Base-by-base conservation (phyloP, 2,888 invertebrate genomes). In the Dryococelus australis region DNA sequence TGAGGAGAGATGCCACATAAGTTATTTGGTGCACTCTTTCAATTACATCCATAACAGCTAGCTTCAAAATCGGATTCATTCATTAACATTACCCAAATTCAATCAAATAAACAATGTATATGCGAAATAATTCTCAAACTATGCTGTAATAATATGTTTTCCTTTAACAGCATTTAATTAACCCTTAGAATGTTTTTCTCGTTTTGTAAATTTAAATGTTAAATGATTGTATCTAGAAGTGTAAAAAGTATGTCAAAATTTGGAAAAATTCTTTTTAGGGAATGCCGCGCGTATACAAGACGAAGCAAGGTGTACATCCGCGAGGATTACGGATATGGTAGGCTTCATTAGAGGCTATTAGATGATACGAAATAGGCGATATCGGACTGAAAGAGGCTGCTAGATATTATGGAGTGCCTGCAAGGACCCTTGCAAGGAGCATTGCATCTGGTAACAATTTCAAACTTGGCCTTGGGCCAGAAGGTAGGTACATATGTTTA, bases 241-340 rank as follows among this genome's bases (percentile, higher is more conserved):
- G 10, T 47, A 47, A 79, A 26, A 65, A n/a, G 2, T 65, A 65
- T 35, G n/a, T n/a, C 78, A 65, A 65, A 1, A 65, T n/a, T 65
- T 65, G 1, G 78, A 20, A 65, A 24, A 65, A 20, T 83, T 83
- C 1, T 83, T 1, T 26, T 27, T 26, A 83, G 83, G 28, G 43
- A 83, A 35, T 83, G 35, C 35, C 35, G 24, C 27, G 83, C 20
- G 83, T 83, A 28, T 83, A 83, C 24, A 83, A 83, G 83, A 83
- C 35, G n/a, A 83, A 83, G 83, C 28, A 83, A 9, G 12, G 20
- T 83, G 83, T 28, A 16, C 28, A 6, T 28, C 83, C 51, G 47
- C 43, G 85, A 53, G 43, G 85, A 27, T 8, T 53, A 24, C 51
- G 85, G n/a, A 51, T 9, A 6, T 0, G 43, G 85, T 43, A 85